Percentiles rank a stretch among this genome's conserved stretches.
These are phyloP conservation scores for Penaeus indicus DNA, from an alignment of 1,140 invertebrate species.

Conservation along the genomic window DNA sequence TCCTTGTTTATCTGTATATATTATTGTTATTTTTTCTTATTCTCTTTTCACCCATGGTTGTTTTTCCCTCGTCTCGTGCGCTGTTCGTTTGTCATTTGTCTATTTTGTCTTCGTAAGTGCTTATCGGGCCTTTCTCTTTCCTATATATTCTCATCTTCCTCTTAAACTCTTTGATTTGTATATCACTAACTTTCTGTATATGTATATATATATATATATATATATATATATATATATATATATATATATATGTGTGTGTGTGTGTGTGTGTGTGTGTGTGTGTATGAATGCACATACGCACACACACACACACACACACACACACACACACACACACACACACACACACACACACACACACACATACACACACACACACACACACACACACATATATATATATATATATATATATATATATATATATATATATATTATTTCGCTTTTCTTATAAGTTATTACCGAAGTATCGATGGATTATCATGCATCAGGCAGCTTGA, in stretches of 20 bases:
- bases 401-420: slow-evolving; percentile 47
- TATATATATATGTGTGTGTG: slow-evolving; percentile 35
- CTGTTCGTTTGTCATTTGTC: too few relatives aligned
- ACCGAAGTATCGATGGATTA: too few relatives aligned
- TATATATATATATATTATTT: slow-evolving; percentile 46
- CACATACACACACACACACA: slow-evolving; percentile 25
- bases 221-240: slow-evolving; percentile 47
- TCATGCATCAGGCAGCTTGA: too few relatives aligned
- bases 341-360: slow-evolving; percentile 30
- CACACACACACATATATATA: slow-evolving; percentile 33
- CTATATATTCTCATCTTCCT: too few relatives aligned
- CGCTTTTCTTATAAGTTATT: background rate
- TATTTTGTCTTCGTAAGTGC: too few relatives aligned
- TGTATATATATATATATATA: slow-evolving; percentile 5
- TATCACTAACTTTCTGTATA: too few relatives aligned
- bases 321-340: slow-evolving; percentile 30
- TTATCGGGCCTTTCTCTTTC: too few relatives aligned
- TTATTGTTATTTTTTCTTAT: too few relatives aligned
- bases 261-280: slow-evolving; percentile 28
- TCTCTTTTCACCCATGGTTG: too few relatives aligned
- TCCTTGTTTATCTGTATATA: too few relatives aligned
- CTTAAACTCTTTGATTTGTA: too few relatives aligned
- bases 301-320: slow-evolving; percentile 22
- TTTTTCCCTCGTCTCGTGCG: too few relatives aligned
- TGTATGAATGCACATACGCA: slow-evolving; percentile 33